Evolutionary conservation across 2,888 invertebrate species (phyloP).

Genomic region (Podotricha telesiphe): DNA sequence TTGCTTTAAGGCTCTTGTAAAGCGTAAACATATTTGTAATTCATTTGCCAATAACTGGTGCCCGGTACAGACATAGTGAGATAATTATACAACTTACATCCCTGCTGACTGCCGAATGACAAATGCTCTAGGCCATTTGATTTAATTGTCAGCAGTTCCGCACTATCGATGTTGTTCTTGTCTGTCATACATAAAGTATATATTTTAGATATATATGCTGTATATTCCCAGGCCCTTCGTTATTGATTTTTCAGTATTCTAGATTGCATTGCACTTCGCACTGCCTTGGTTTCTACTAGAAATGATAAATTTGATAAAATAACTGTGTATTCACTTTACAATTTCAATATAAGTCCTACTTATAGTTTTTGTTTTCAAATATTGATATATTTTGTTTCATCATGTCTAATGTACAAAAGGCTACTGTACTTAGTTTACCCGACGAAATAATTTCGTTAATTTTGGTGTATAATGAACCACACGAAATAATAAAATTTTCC

Average conservation of each 20-base stretch:
- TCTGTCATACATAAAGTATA: neutral
- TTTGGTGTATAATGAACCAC: slow-evolving; percentile 50
- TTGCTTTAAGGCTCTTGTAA: no score
- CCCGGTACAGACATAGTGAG: no score
- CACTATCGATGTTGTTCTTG: neutral
- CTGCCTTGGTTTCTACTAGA: neutral
- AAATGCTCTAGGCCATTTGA: no score
- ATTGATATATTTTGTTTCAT: neutral
- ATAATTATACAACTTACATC: no score
- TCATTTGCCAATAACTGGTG: no score
- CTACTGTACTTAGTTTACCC: slow-evolving; percentile 53
- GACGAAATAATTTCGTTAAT: slow-evolving; percentile 60
- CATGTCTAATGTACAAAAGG: slow-evolving; percentile 21
- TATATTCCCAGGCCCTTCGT: neutral
- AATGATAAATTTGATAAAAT: slow-evolving; percentile 1
- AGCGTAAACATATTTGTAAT: no score
- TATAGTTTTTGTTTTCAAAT: neutral
- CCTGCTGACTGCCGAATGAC: no score
- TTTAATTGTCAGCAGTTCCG: no score
- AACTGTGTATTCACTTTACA: neutral
- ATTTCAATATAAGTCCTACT: neutral
- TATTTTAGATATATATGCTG: neutral
- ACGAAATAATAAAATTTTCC: slow-evolving; percentile 79
- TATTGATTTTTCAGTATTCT: slow-evolving; percentile 16
- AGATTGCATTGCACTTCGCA: neutral